Conservation (phyloP, 1,140 invertebrate genomes). For the Mamestra configurata region DNA sequence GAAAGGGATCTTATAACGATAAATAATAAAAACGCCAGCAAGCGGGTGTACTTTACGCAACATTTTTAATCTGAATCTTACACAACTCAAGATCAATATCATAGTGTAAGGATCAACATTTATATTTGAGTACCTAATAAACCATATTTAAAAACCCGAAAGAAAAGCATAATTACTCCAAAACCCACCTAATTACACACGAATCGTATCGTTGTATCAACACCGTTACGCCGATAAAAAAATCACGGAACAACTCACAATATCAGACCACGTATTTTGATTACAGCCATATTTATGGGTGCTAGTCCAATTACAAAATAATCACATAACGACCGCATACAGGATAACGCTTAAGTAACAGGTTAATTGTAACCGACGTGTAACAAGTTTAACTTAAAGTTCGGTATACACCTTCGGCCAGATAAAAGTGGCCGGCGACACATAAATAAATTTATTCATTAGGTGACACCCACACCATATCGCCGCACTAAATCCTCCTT, state of each 20-base stretch:
- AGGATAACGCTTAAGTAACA: conserved; percentile 57
- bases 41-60: too few relatives aligned
- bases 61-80: too few relatives aligned
- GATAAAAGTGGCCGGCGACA: conserved; percentile 80
- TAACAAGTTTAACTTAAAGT: conserved; percentile 51
- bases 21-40: too few relatives aligned
- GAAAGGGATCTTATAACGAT: too few relatives aligned
- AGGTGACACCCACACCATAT: conserved; percentile 85
- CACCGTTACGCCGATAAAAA: conserved; percentile 18
- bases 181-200: conserved; percentile 10
- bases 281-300: conserved; percentile 10
- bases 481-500: conserved; percentile 83
- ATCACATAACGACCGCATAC: conserved; percentile 7
- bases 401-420: conserved; percentile 54
- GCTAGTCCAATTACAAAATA: conserved; percentile 40
- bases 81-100: too few relatives aligned
- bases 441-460: conserved; percentile 87
- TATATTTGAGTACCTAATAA: too few relatives aligned
- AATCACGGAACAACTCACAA: conserved; percentile 12
- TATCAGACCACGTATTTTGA: conserved; percentile 10
- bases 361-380: conserved; percentile 54
- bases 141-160: neutral
- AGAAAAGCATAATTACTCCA: neutral
- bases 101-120: too few relatives aligned
- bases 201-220: neutral